A percentile compares a stretch with the other conserved stretches of the same genome.
phyloP scores from a whole-genome alignment of 2,113 vertebrate genomes.

The Chaenogobius annularis region DNA sequence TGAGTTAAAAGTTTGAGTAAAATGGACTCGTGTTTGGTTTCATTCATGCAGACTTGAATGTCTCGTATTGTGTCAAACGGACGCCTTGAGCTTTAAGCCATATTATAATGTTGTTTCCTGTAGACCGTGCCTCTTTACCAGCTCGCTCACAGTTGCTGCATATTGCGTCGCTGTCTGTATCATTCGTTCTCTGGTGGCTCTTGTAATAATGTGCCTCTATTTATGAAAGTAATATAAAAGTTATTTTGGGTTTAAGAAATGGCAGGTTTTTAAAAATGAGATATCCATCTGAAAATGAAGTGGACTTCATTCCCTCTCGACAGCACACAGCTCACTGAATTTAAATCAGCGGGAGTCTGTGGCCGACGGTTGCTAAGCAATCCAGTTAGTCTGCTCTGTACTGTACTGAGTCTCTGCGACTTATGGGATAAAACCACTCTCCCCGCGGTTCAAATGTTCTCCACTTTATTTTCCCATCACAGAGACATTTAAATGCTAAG shows the following conservation, averaged over 20 bases:
- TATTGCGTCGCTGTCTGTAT: conserved; percentile 24
- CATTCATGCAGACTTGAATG: neutral
- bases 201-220: conserved; percentile 47
- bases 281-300: conserved; percentile 59
- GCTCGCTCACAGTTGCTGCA: conserved; percentile 13
- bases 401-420: conserved; percentile 58
- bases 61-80: neutral
- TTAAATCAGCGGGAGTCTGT: conserved; percentile 56
- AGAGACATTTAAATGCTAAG: conserved; percentile 74
- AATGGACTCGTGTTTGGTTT: neutral
- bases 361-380: conserved; percentile 66
- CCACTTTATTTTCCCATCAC: conserved; percentile 72
- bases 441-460: conserved; percentile 59
- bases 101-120: neutral
- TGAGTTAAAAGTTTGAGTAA: no score
- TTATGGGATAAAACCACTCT: conserved; percentile 62
- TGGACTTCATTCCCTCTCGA: conserved; percentile 39
- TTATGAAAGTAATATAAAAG: conserved; percentile 47
- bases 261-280: conserved; percentile 30
- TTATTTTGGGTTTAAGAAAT: conserved; percentile 45
- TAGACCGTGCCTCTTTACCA: neutral
- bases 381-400: conserved; percentile 52
- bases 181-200: conserved; percentile 23
- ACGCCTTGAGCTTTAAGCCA: neutral
- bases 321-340: conserved; percentile 45